Evolutionary conservation across 1,140 invertebrate genomes (phyloP).

Genomic region (Nomia melanderi): DNA sequence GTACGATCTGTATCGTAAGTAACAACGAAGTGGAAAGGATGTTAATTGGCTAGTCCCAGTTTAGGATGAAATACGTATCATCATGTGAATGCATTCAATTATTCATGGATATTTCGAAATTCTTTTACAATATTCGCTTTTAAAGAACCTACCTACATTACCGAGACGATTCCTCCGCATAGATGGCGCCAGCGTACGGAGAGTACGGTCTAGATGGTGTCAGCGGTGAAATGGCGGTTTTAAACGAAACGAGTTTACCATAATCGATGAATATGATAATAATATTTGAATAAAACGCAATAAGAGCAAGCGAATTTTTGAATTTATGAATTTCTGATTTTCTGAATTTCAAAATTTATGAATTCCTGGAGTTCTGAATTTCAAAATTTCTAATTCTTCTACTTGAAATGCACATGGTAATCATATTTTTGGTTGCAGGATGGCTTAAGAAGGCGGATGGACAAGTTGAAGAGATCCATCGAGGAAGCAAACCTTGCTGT

Average conservation of each 20-base stretch:
- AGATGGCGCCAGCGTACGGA: constrained; percentile 11
- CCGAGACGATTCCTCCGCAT: not conserved
- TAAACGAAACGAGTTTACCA: not conserved
- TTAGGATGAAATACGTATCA: not conserved
- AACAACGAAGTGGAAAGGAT: not conserved
- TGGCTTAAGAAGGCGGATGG: constrained; percentile 95
- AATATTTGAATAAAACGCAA: too few relatives aligned
- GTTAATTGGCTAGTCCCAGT: too few relatives aligned
- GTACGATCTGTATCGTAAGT: not conserved
- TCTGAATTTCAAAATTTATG: too few relatives aligned
- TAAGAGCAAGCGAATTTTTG: too few relatives aligned
- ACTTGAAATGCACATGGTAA: too few relatives aligned
- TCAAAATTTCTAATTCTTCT: too few relatives aligned
- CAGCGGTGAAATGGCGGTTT: not conserved
- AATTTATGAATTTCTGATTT: too few relatives aligned
- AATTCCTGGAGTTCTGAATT: too few relatives aligned
- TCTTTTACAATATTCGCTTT: not conserved
- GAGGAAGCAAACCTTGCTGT: constrained; percentile 95
- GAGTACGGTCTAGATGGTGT: not conserved
- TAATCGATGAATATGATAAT: too few relatives aligned
- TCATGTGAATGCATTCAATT: not conserved
- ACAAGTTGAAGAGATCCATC: constrained; percentile 96
- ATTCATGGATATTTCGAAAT: not conserved
- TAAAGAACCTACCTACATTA: not conserved
- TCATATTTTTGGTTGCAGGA: constrained; percentile 83